A percentile compares a stretch with the other conserved stretches of the same genome.
Conservation (phyloP, 2,113 vertebrate species). For the Callaeas wilsoni region DNA sequence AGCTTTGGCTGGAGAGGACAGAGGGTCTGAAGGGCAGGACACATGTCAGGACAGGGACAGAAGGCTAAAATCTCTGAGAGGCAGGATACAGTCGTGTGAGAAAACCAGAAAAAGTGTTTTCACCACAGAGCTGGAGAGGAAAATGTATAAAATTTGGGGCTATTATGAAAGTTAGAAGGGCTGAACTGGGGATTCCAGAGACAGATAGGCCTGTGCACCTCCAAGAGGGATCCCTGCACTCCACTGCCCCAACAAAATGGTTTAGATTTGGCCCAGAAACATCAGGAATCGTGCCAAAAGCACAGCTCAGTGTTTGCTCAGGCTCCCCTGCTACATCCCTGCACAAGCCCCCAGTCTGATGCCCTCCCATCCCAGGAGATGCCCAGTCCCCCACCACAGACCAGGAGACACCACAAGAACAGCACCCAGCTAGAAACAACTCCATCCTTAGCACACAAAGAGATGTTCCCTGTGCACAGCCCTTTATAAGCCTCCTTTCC, state of each 20-base stretch:
- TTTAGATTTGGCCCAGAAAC: neutral
- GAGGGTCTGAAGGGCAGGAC: neutral
- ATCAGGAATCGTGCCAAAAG: neutral
- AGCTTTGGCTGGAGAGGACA: neutral
- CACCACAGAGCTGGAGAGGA: neutral
- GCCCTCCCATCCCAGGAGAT: neutral
- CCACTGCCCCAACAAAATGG: fast-evolving
- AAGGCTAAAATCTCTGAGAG: neutral
- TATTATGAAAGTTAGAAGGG: neutral
- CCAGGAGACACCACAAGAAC: neutral
- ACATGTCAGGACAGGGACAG: neutral
- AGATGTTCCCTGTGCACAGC: neutral
- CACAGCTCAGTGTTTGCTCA: neutral
- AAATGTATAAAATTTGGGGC: neutral
- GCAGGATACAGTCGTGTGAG: neutral
- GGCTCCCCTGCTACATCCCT: neutral
- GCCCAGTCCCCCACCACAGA: neutral
- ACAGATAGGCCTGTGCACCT: fast-evolving
- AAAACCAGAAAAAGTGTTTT: neutral
- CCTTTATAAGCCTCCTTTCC: neutral
- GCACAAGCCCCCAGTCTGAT: neutral
- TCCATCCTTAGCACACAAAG: neutral
- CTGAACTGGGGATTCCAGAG: neutral
- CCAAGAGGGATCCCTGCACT: neutral
- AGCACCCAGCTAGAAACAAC: neutral